Percentiles rank a stretch among this genome's conserved stretches.
phyloP scores from a whole-genome alignment of 92 coral and sea anemone species.

The Micromussa lordhowensis region DNA sequence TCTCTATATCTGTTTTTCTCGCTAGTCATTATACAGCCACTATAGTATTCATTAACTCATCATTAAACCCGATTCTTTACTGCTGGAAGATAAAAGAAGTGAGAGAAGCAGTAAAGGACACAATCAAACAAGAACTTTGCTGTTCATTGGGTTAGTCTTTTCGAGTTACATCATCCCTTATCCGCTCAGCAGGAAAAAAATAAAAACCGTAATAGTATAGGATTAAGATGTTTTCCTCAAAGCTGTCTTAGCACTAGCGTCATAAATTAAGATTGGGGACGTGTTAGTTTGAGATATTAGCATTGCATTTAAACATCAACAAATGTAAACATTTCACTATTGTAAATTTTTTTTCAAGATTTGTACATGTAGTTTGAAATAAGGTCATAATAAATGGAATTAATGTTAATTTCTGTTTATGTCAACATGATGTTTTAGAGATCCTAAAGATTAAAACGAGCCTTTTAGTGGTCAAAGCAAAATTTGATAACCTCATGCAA shows the following conservation, averaged over 20 bases:
- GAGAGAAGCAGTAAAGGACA: constrained; percentile 15
- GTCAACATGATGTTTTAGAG: too few relatives aligned
- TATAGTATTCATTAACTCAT: constrained; percentile 25
- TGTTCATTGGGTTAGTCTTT: neutral
- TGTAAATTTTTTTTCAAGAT: too few relatives aligned
- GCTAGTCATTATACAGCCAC: neutral
- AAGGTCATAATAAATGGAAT: too few relatives aligned
- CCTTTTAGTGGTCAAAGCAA: too few relatives aligned
- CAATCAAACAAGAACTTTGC: neutral
- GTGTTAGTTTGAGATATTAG: too few relatives aligned
- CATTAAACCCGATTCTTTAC: constrained; percentile 39
- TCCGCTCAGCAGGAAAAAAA: too few relatives aligned
- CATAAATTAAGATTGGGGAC: neutral
- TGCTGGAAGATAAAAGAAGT: constrained; percentile 27
- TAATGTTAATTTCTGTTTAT: too few relatives aligned
- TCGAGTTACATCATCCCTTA: neutral
- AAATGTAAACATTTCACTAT: too few relatives aligned
- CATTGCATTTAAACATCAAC: too few relatives aligned
- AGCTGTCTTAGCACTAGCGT: neutral
- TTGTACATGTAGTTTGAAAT: too few relatives aligned
- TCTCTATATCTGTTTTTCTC: neutral
- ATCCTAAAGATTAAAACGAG: too few relatives aligned
- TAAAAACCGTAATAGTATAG: neutral
- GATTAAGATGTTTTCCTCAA: neutral
- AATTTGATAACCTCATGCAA: too few relatives aligned